A percentile compares a stretch with the other conserved stretches of the same genome.
Conservation (phyloP, 2,113 vertebrate species). For the Aleadryas rufinucha region DNA sequence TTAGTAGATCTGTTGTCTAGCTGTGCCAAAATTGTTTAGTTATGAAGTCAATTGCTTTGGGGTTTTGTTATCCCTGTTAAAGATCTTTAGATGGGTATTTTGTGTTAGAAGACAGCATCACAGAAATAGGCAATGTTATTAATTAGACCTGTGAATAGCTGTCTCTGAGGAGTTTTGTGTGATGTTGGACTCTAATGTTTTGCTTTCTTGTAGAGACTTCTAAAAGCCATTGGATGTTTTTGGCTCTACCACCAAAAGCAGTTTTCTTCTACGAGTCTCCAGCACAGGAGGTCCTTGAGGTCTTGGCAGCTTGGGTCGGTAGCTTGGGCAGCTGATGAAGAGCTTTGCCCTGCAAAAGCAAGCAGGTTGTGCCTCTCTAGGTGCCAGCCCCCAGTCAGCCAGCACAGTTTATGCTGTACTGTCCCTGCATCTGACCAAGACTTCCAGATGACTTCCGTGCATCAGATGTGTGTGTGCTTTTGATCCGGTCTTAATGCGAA, state of each 20-base stretch:
- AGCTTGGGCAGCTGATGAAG: not conserved
- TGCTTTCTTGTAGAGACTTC: not conserved
- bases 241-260: not conserved
- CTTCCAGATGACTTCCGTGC: too few species aligned
- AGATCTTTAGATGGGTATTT: not conserved
- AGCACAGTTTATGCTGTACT: not conserved
- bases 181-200: not conserved
- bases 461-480: not conserved
- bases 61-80: not conserved
- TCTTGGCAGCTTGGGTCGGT: not conserved
- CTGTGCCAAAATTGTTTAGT: not conserved
- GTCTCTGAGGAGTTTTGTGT: not conserved
- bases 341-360: not conserved
- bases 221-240: not conserved
- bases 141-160: not conserved
- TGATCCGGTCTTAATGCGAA: not conserved
- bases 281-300: not conserved
- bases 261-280: not conserved
- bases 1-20: not conserved
- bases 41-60: not conserved
- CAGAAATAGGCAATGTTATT: not conserved
- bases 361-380: not conserved
- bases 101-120: not conserved
- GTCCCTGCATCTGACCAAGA: not conserved
- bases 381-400: not conserved